Evolutionary conservation across 2,113 vertebrate species (phyloP).

Genomic region (Chinchilla lanigera): DNA sequence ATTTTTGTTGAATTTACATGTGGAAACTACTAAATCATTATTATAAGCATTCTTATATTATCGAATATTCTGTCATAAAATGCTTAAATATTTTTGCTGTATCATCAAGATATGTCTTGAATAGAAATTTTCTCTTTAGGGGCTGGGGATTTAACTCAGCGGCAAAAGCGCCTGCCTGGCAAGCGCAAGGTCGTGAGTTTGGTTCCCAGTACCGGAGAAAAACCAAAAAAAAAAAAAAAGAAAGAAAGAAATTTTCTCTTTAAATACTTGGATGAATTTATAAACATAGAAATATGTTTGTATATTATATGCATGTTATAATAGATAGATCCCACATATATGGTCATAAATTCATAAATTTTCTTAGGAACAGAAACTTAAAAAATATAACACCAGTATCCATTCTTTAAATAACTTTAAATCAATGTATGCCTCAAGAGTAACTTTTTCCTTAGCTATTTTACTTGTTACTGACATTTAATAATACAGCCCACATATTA

Average conservation of each 20-base stretch:
- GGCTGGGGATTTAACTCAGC: no score
- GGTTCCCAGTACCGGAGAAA: no score
- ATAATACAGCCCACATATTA: background rate
- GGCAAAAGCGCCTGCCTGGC: no score
- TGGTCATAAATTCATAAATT: background rate
- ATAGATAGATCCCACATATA: background rate
- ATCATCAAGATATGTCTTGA: constrained; percentile 63
- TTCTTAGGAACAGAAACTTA: background rate
- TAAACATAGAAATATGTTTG: background rate
- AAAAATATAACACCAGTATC: background rate
- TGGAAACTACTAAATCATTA: background rate
- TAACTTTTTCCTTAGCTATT: background rate
- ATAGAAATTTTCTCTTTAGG: constrained; percentile 57
- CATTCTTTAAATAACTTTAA: background rate
- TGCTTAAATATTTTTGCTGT: background rate
- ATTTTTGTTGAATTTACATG: background rate
- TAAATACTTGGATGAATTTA: constrained; percentile 63
- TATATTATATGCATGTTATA: background rate
- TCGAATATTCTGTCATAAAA: background rate
- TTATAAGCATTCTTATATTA: background rate
- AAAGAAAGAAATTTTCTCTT: constrained; percentile 55
- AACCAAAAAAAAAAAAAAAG: no score
- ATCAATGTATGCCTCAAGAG: background rate
- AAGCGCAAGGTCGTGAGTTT: no score
- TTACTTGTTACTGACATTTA: background rate